Conservation (phyloP, 2,797 vertebrate species). For the Nothura maculosa region DNA sequence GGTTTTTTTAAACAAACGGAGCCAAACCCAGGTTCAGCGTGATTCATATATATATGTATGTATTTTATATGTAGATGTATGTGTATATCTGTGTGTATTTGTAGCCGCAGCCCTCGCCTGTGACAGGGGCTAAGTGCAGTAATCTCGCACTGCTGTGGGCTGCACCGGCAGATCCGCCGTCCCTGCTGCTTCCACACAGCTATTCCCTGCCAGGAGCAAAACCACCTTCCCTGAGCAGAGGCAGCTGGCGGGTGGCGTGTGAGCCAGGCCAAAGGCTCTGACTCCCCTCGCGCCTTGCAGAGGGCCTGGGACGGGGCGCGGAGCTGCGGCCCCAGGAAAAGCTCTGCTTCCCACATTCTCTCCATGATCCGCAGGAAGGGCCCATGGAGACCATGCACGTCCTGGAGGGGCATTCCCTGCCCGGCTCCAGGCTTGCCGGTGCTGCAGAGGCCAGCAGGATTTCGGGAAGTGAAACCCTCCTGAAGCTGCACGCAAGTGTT, state of each 20-base stretch:
- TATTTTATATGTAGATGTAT: neutral
- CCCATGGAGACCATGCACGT: accelerated
- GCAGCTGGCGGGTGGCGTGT: neutral
- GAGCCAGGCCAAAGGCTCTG: neutral
- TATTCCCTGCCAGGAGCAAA: neutral
- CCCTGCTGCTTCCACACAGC: neutral
- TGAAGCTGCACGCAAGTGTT: neutral
- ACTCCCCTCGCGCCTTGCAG: accelerated
- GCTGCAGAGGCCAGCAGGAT: neutral
- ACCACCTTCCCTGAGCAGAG: neutral
- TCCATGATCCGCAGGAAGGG: neutral
- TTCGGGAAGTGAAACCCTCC: neutral
- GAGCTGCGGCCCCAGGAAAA: neutral
- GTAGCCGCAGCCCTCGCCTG: conserved; percentile 11
- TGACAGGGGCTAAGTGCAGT: neutral
- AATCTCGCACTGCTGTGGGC: neutral
- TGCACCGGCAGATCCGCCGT: neutral
- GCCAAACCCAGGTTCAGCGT: conserved; percentile 43
- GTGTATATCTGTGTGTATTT: neutral
- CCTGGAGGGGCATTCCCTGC: neutral
- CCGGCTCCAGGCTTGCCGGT: accelerated
- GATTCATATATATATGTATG: neutral
- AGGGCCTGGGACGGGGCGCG: accelerated
- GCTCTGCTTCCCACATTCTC: neutral
- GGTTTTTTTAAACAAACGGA: conserved; percentile 30